Evolutionary conservation across 2,797 vertebrate genomes (phyloP), one percentile per base, ranked within the genome.

Genomic region (Rhinichthys osculus): DNA sequence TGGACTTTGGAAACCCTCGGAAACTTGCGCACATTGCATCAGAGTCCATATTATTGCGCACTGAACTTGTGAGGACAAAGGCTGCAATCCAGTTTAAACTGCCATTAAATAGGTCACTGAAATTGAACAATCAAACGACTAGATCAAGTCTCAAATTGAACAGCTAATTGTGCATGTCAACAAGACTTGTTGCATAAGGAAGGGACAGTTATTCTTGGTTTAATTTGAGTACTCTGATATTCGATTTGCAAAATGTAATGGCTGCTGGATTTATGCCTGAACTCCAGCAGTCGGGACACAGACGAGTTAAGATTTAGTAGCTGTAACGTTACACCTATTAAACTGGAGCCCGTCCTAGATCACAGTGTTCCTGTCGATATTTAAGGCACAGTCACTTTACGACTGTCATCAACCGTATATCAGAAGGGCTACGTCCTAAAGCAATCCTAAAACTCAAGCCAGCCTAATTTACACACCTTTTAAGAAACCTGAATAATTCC

Each of bases 271-370:
- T 35, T 23, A 76, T 6, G 23, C 52, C 27, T 11, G 76, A 38
- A 40, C 33, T 2, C 8, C 21, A 71, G 23, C 40, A 27, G 81
- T 87, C 81, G 54, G 27, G 50, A 40, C 40, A 67, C 40, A 52
- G 54, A 82, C 86, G 8, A 7, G 50, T 35, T 16, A 21, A 62
- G 80, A 87, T 85, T 89, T 76, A 84, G 62, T 77, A 77, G 40
- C 7, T 4, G 78, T 74, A 81, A 38, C 6, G 7, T 33, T 88
- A 90, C 85, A 85, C 83, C 83, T 5, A 64, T 78, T 85, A 88
- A 73, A 74, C 77, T n/a, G 67, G 11, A 33, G 27, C 38, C 3
- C 67, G 83, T 23, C 70, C 70, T 74, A 86, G 87, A 90, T 81
- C 89, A 84, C 21, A 1, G 6, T 2, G 88, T 88, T 76, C 83